Evolutionary conservation across 1,140 invertebrate species (phyloP), one percentile per base, ranked within the genome.

Genomic region (Drosophila virilis): DNA sequence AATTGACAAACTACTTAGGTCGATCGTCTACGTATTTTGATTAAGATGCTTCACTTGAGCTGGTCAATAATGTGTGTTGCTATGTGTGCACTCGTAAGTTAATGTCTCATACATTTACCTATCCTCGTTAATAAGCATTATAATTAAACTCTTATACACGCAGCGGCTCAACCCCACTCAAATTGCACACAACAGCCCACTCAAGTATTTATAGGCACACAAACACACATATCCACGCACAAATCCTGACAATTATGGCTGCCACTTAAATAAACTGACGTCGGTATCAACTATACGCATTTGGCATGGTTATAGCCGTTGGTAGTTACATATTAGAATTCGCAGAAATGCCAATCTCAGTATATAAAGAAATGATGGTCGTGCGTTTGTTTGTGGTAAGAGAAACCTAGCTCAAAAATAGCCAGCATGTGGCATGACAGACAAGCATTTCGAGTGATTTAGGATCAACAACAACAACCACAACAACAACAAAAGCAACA

Each of bases 381-480:
- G 40, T 32, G 38, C 35, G 35, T 12, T 8, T 15, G 51, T 40
- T 42, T 60, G 48, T 73, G 43, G n/a, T 13, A 10, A 22, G 8
- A 22, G 40, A 48, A 71, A 82, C 82, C 82, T 77, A 77, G 74
- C 83, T 88, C 83, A 86, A 82, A 88, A 60, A 68, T 58, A 71
- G 35, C 50, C 15, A 59, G 28, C 54, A 59, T 59, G 80, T 64
- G 51, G 74, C 77, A 89, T 84, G 83, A 70, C 84, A 89, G 77
- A 74, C 77, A 78, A 69, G 65, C 77, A 89, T 90, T 84, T 84
- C 70, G 74, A 78, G 72, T 89, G 84, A 89, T 84, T 89, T 80
- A 71, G 85, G 84, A 89, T 54, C 70, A 80, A 78, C 70, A 84
- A 69, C 51, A 73, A 67, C 59, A 64, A 59, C 46, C 71, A 46